Base-by-base conservation (phyloP, 1,140 invertebrate species). In the Campoletis sonorensis region DNA sequence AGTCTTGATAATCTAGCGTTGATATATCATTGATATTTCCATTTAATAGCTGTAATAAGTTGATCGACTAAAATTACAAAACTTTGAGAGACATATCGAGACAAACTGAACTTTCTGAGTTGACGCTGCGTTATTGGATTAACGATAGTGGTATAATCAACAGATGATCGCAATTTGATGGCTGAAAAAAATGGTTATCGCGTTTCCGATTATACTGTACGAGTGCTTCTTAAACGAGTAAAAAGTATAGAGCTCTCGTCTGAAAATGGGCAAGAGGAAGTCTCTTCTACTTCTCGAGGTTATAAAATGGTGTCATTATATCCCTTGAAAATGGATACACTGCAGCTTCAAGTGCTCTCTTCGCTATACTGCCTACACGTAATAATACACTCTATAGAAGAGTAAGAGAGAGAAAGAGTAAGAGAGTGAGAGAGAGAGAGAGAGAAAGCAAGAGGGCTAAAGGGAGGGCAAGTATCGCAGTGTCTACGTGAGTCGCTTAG, bases 261-360 rank as follows among this genome's bases (percentile, higher is more conserved):
- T 64, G 23, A 23, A 70, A 70, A 33, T 70, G 27, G 7, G 16
- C 27, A 70, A 70, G 67, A 33, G 67, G 30, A 33, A 70, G 13
- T 18, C 67, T 30, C 67, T 33, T 61, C 30, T 77, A 15, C 23
- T 64, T 2, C 73, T 77, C 51, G 54, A 37, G 73, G 51, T n/a
- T 77, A 77, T 77, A 77, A 77, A 54, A 77, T 77, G 73, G 73
- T 77, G 73, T 77, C 73, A 77, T 77, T 77, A 77, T 77, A 77
- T 77, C 73, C 54, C 49, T 77, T 54, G 73, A 58, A 77, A 77
- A 51, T 77, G 27, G 73, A 77, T 77, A 37, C 54, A 70, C 30
- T 33, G 10, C 27, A 27, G 26, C 27, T 23, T 27, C 51, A 77
- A 77, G 73, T 61, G 37, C 49, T 51, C 67, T 75, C 18, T 58